A percentile compares a stretch with the other conserved stretches of the same genome.
Conservation (phyloP, 2,888 invertebrate genomes). For the Acrobasis consociella region DNA sequence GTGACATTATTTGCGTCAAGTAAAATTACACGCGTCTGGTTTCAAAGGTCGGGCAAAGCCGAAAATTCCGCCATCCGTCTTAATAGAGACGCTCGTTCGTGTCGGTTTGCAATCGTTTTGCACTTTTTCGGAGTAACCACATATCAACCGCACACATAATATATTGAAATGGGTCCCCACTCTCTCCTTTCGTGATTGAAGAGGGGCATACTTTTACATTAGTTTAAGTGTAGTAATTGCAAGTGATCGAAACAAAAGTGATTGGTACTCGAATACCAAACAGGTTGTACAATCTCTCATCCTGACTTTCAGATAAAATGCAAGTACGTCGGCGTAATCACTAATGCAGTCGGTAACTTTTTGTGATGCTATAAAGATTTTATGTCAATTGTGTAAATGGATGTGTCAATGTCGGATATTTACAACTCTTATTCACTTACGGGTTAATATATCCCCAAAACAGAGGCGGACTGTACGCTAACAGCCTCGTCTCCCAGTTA, state of each 20-base stretch:
- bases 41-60: background rate
- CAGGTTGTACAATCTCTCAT: background rate
- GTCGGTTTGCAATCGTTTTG: conserved; percentile 8
- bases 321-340: background rate
- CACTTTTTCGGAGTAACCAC: conserved; percentile 10
- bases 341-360: too few species aligned
- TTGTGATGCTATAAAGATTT: too few species aligned
- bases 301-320: background rate
- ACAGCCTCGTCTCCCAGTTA: too few species aligned
- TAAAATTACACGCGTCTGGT: background rate
- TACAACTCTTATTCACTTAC: too few species aligned
- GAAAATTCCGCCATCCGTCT: background rate
- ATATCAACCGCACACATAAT: conserved; percentile 13
- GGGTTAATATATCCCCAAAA: too few species aligned
- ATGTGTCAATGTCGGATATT: too few species aligned
- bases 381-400: too few species aligned
- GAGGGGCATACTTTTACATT: conserved; percentile 15
- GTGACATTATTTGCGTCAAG: background rate
- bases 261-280: background rate
- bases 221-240: conserved; percentile 4
- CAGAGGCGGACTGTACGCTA: too few species aligned
- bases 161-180: conserved; percentile 18
- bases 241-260: conserved; percentile 3
- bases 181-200: conserved; percentile 10
- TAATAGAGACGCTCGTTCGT: background rate